A percentile compares a stretch with the other conserved stretches of the same genome.
These are phyloP conservation scores for Hypanus sabinus DNA, from an alignment of 2,113 vertebrate species.

Conservation along the genomic window DNA sequence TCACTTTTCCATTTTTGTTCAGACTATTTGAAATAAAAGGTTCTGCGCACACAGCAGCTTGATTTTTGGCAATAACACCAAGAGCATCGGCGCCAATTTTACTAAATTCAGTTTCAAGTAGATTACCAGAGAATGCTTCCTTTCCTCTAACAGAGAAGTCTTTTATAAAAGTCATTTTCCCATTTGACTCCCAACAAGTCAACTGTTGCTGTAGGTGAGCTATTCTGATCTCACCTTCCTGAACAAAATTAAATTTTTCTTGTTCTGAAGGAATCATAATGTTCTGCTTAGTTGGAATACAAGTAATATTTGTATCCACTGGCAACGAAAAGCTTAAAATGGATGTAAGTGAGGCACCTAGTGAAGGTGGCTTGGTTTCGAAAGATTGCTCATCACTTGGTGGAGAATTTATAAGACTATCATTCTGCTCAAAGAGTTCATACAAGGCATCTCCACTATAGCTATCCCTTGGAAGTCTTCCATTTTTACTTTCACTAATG, in stretches of 20 bases:
- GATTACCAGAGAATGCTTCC: constrained; percentile 49
- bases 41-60: constrained; percentile 47
- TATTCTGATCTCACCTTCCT: constrained; percentile 68
- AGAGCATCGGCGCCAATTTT: constrained; percentile 37
- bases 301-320: constrained; percentile 45
- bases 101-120: constrained; percentile 53
- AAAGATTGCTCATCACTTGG: constrained; percentile 66
- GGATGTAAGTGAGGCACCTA: constrained; percentile 54
- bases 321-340: constrained; percentile 63
- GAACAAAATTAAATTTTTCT: constrained; percentile 60
- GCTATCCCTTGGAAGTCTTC: constrained; percentile 83
- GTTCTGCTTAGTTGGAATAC: neutral
- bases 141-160: constrained; percentile 44
- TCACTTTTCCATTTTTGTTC: constrained; percentile 39
- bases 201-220: constrained; percentile 71
- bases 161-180: constrained; percentile 52
- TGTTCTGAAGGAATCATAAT: neutral
- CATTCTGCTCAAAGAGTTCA: constrained; percentile 76
- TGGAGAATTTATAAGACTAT: constrained; percentile 69
- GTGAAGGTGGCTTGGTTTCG: constrained; percentile 53
- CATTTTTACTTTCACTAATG: constrained; percentile 56
- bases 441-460: constrained; percentile 95
- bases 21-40: constrained; percentile 43
- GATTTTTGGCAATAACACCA: constrained; percentile 37
- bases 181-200: constrained; percentile 65